Base-by-base conservation (phyloP, 1,140 invertebrate species). In the Rhagoletis zephyria region DNA sequence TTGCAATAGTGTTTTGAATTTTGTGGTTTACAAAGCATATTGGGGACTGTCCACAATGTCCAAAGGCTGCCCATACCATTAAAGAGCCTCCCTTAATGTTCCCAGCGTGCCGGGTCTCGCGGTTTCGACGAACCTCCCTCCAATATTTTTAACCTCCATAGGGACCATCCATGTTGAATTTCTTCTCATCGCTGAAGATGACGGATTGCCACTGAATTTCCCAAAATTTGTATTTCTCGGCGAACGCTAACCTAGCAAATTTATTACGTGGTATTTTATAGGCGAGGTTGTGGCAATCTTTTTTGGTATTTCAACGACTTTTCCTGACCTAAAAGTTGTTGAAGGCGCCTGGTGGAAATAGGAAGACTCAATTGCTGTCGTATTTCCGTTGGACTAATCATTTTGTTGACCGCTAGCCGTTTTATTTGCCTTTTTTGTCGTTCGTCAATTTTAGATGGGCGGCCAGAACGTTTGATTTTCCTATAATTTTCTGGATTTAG, bases 141-240 rank as follows among this genome's bases (percentile, higher is more conserved):
- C 74, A 89, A 88, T 89, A 89, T 30, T 88, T 88, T 16, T 88
- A 30, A 61, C 51, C 87, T 51, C 88, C 88, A 89, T 89, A 86
- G 67, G 88, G 89, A 70, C 88, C 89, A 60, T 89, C 88, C 65
- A 90, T 74, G 88, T 88, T 89, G 64, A 30, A 30, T 30, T 30
- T 30, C 30, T 30, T 30, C 30, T 30, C 30, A 30, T 30, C 30
- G 30, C 30, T 48, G 61, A 85, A 87, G 19, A 87, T 87, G 3
- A 87, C 77, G 81, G 77, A 59, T 61, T 67, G 42, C 51, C 51
- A 87, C 64, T 85, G 40, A 7, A 85, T 16, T 7, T 87, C 70
- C 87, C 77, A 85, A 85, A 85, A 85, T 87, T 85, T 63, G 12
- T 85, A 85, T 63, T 81, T 87, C 85, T 81, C 77, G 48, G 59